A percentile compares a stretch with the other conserved stretches of the same genome.
These are phyloP conservation scores for Lophura nycthemera DNA, from an alignment of 2,113 vertebrate species.

Conservation along the genomic window DNA sequence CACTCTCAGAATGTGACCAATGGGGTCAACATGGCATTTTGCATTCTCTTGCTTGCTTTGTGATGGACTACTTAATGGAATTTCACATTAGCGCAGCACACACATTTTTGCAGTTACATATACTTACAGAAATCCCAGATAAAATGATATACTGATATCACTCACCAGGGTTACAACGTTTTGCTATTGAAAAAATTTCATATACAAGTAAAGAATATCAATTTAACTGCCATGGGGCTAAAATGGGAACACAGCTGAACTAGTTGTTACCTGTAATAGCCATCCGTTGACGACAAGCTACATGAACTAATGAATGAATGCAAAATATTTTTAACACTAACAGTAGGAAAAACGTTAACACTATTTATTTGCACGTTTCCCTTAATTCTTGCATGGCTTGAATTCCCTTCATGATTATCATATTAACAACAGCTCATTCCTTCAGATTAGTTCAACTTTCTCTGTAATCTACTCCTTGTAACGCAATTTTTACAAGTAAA, in stretches of 20 bases:
- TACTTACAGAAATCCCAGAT: neutral
- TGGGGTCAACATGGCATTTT: neutral
- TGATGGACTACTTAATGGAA: neutral
- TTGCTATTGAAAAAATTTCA: neutral
- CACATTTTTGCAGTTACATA: neutral
- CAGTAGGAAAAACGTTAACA: neutral
- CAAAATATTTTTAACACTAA: neutral
- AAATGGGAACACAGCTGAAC: neutral
- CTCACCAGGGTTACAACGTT: neutral
- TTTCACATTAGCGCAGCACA: neutral
- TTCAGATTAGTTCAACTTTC: neutral
- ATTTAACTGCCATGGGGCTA: neutral
- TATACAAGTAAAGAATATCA: neutral
- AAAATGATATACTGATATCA: neutral
- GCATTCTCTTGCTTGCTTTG: neutral
- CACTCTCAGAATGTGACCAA: neutral
- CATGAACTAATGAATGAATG: neutral
- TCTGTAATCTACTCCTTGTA: neutral
- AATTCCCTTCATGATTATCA: neutral
- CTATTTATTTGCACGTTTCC: neutral
- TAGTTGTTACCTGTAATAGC: neutral
- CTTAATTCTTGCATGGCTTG: neutral
- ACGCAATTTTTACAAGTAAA: neutral
- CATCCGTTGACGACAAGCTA: neutral
- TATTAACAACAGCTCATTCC: neutral